phyloP scores from a whole-genome alignment of 2,888 invertebrate genomes.

The Cantharis lateralis region DNA sequence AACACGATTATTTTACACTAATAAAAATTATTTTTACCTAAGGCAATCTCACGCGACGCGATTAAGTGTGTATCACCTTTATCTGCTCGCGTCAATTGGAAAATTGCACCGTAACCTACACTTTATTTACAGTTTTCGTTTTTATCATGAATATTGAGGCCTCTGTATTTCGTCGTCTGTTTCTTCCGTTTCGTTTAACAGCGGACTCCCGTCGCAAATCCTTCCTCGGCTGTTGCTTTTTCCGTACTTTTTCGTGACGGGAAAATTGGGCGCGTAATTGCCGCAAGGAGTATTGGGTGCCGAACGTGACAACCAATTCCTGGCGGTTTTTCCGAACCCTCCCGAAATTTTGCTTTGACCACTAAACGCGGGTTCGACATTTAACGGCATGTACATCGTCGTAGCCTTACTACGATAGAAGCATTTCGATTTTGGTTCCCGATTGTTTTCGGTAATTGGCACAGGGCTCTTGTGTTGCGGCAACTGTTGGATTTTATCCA shows the following conservation, averaged over 20 bases:
- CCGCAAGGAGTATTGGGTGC: conserved; percentile 81
- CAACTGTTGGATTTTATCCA: conserved; percentile 73
- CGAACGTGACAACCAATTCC: conserved; percentile 72
- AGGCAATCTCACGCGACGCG: neutral
- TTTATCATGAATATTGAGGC: conserved; percentile 22
- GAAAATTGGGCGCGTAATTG: conserved; percentile 68
- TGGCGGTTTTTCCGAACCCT: conserved; percentile 18
- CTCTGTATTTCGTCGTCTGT: conserved; percentile 50
- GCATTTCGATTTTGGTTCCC: conserved; percentile 39
- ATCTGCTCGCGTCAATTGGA: neutral
- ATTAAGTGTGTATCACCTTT: neutral
- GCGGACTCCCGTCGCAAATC: conserved; percentile 66
- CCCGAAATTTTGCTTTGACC: conserved; percentile 16
- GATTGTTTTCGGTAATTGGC: conserved; percentile 56
- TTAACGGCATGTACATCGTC: conserved; percentile 72
- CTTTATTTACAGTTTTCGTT: neutral
- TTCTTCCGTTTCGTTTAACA: conserved; percentile 63
- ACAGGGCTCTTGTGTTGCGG: conserved; percentile 57
- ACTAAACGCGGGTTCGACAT: conserved; percentile 43
- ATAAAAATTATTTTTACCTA: conserved; percentile 2
- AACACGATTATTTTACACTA: neutral
- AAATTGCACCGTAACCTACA: conserved; percentile 3
- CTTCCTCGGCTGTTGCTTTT: conserved; percentile 59
- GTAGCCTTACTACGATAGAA: conserved; percentile 64
- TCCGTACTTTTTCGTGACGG: conserved; percentile 54